These are phyloP conservation scores for Gallinago nigripennis DNA, from an alignment of 2,797 vertebrate genomes.

Conservation along the genomic window DNA sequence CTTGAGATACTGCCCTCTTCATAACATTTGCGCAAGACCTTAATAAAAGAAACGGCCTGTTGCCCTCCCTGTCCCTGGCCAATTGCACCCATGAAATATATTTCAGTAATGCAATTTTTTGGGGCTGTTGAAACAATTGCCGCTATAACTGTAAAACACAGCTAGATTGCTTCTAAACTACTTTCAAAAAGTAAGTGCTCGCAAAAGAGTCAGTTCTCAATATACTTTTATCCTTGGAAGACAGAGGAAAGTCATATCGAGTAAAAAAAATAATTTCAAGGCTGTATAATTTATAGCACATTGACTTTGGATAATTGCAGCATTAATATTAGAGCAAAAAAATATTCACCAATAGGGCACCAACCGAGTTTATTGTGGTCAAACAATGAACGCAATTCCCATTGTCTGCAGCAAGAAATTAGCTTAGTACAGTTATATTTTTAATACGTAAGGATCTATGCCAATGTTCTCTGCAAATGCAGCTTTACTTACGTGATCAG, in stretches of 20 bases:
- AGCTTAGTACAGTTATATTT: constrained; percentile 50
- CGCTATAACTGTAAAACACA: constrained; percentile 81
- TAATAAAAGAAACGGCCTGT: constrained; percentile 83
- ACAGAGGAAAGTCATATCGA: constrained; percentile 76
- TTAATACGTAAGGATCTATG: constrained; percentile 53
- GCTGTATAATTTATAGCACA: constrained; percentile 67
- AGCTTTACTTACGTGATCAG: constrained; percentile 37
- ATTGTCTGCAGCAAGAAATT: constrained; percentile 57
- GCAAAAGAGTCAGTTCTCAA: constrained; percentile 79
- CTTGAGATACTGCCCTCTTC: constrained; percentile 91
- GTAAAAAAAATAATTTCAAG: constrained; percentile 76
- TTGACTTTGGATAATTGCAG: constrained; percentile 59
- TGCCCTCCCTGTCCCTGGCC: constrained; percentile 84
- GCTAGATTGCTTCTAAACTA: constrained; percentile 84
- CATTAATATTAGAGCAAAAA: constrained; percentile 59
- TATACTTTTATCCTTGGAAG: constrained; percentile 79
- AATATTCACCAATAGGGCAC: constrained; percentile 32
- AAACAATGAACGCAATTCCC: constrained; percentile 53
- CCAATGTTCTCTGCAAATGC: constrained; percentile 39
- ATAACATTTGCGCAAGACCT: constrained; percentile 85
- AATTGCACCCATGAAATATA: constrained; percentile 87
- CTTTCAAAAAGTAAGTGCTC: constrained; percentile 83
- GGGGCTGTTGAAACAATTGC: constrained; percentile 81
- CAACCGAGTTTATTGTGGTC: constrained; percentile 50
- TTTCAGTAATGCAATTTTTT: constrained; percentile 85